Evolutionary conservation across 1,140 invertebrate species (phyloP), one percentile per base, ranked within the genome.

Genomic region (Meteorus sp.): DNA sequence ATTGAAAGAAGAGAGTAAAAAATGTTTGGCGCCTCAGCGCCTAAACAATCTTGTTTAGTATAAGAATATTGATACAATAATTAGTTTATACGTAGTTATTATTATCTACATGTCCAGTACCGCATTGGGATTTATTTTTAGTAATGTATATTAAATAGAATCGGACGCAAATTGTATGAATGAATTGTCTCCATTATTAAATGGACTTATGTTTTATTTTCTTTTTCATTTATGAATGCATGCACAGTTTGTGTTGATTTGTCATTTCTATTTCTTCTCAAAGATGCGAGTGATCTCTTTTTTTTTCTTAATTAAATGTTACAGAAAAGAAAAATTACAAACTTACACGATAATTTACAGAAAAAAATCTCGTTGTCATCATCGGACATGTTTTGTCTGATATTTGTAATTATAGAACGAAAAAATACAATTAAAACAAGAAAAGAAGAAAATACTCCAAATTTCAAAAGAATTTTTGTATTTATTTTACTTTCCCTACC

Each of bases 321-420:
- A 68, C 66, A 63, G 55, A 67, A 71, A 56, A 63, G 61, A 68
- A 62, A 62, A 71, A 61, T 39, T 33, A n/a, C n/a, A n/a, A n/a
- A n/a, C n/a, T n/a, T n/a, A n/a, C 8, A 39, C 35, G 35, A 68
- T 41, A 63, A 58, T 57, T 66, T 62, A 65, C 61, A 63, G 52
- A 75, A 72, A 60, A 78, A 78, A 77, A 75, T 78, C 75, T 79
- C 69, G 75, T 78, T 79, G 77, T 79, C 74, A 78, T 78, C 70
- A 68, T 66, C 68, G 73, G 61, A 70, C 61, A 41, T 51, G 47
- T 37, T 35, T 25, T 29, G 68, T 65, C 67, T 73, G 71, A 57
- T 68, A 70, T 72, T 61, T 72, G 73, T 73, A 77, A 75, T 74
- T 65, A 75, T 71, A 61, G 74, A 77, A n/a, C n/a, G n/a, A n/a